These are phyloP conservation scores for Melanogrammus aeglefinus DNA, from an alignment of 2,797 vertebrate genomes.

Conservation along the genomic window DNA sequence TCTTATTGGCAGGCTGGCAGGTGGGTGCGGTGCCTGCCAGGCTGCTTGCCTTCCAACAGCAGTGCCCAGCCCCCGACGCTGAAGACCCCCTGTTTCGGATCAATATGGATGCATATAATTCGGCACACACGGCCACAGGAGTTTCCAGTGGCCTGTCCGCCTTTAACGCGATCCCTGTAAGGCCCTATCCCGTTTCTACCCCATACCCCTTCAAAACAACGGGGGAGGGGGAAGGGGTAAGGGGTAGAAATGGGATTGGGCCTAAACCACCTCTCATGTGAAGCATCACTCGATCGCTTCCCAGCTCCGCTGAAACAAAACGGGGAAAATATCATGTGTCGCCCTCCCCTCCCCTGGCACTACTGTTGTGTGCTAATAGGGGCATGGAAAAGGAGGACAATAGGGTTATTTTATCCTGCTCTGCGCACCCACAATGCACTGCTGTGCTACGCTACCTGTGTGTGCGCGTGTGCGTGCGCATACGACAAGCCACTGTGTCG, in stretches of 20 bases:
- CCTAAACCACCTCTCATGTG: slow-evolving; percentile 49
- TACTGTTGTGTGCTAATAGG: slow-evolving; percentile 39
- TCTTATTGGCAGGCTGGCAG: slow-evolving; percentile 49
- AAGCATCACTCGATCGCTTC: slow-evolving; percentile 53
- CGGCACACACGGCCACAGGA: too few relatives aligned
- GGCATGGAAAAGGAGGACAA: slow-evolving; percentile 52
- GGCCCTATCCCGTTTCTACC: too few relatives aligned
- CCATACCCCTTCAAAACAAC: too few relatives aligned
- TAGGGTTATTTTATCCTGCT: slow-evolving; percentile 42
- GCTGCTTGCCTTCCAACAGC: slow-evolving; percentile 21
- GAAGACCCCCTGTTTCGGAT: not conserved
- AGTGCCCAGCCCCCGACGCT: not conserved
- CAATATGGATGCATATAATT: not conserved
- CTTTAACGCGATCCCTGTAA: slow-evolving; percentile 54
- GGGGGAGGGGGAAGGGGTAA: too few relatives aligned
- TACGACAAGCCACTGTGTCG: not conserved
- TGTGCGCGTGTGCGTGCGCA: slow-evolving; percentile 16
- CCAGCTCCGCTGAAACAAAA: slow-evolving; percentile 53
- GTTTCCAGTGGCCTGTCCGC: slow-evolving; percentile 33
- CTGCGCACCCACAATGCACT: slow-evolving; percentile 27
- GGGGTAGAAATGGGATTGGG: too few relatives aligned
- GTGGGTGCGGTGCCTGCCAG: slow-evolving; percentile 31
- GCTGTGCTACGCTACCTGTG: slow-evolving; percentile 23
- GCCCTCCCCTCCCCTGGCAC: slow-evolving; percentile 40
- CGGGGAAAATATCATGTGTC: slow-evolving; percentile 50